Conservation (phyloP, 2,888 invertebrate genomes). For the Drosophila robusta region DNA sequence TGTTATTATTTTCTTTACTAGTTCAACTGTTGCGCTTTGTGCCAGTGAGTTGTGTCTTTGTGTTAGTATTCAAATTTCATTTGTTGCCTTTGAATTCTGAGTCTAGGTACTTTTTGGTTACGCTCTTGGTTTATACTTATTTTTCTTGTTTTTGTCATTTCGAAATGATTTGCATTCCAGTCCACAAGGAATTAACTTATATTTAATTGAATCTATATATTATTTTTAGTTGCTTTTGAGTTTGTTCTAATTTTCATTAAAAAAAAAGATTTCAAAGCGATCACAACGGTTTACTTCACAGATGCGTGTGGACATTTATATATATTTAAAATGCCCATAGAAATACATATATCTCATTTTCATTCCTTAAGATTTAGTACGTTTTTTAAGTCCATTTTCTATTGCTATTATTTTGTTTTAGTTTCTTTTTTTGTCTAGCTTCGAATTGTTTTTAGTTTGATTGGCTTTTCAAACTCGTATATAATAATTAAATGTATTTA, state of each 20-base stretch:
- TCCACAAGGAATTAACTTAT: constrained; percentile 42
- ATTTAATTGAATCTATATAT: constrained; percentile 45
- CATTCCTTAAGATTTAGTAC: background rate
- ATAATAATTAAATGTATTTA: constrained; percentile 43
- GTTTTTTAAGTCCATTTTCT: constrained; percentile 5
- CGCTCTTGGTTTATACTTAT: constrained; percentile 22
- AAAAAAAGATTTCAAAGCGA: constrained; percentile 76
- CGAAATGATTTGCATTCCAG: constrained; percentile 42
- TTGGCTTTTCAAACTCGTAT: constrained; percentile 26
- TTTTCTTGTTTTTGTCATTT: constrained; percentile 9
- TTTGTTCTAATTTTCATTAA: constrained; percentile 40
- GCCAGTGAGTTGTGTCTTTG: constrained; percentile 20
- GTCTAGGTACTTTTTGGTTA: constrained; percentile 66
- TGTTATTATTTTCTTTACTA: constrained; percentile 6
- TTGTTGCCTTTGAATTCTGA: constrained; percentile 39
- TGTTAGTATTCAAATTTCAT: constrained; percentile 41
- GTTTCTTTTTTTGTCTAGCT: constrained; percentile 9
- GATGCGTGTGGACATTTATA: constrained; percentile 69
- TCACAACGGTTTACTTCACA: constrained; percentile 82
- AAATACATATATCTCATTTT: constrained; percentile 51
- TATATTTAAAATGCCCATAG: constrained; percentile 66
- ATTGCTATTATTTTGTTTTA: constrained; percentile 15
- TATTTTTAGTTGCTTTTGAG: constrained; percentile 35
- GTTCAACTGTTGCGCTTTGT: constrained; percentile 35
- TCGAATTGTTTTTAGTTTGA: constrained; percentile 24